Conservation (phyloP, 2,888 invertebrate species). For the Aphidoletes aphidimyza region DNA sequence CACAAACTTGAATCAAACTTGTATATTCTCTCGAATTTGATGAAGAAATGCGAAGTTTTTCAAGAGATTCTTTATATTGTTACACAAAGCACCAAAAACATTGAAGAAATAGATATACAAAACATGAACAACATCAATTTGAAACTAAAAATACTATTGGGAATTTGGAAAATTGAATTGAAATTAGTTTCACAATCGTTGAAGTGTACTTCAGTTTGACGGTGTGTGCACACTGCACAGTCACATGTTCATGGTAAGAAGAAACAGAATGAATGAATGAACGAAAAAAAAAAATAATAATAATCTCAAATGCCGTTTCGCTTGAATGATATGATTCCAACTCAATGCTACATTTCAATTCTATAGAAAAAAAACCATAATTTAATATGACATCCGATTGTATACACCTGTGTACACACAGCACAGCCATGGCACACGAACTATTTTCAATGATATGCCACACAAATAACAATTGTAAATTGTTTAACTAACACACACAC, state of each 20-base stretch:
- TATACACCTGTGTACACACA: constrained; percentile 39
- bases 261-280: too few relatives aligned
- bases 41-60: too few relatives aligned
- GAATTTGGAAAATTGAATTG: background rate
- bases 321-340: background rate
- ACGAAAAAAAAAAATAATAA: background rate
- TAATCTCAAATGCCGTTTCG: constrained; percentile 12
- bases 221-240: constrained; percentile 1
- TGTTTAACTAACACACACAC: background rate
- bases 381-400: constrained; percentile 46
- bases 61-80: background rate
- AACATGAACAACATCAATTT: background rate
- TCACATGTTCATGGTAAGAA: background rate
- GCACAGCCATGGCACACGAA: background rate
- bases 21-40: too few relatives aligned
- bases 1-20: too few relatives aligned
- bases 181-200: background rate
- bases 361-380: constrained; percentile 3
- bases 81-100: too few relatives aligned
- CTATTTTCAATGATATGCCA: background rate
- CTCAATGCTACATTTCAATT: background rate
- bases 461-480: background rate
- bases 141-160: background rate
- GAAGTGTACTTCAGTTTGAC: background rate
- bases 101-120: background rate